Percentiles rank a stretch among this genome's conserved stretches.
Evolutionary conservation across 2,113 vertebrate genomes (phyloP).

Genomic region (Nothobranchius furzeri): DNA sequence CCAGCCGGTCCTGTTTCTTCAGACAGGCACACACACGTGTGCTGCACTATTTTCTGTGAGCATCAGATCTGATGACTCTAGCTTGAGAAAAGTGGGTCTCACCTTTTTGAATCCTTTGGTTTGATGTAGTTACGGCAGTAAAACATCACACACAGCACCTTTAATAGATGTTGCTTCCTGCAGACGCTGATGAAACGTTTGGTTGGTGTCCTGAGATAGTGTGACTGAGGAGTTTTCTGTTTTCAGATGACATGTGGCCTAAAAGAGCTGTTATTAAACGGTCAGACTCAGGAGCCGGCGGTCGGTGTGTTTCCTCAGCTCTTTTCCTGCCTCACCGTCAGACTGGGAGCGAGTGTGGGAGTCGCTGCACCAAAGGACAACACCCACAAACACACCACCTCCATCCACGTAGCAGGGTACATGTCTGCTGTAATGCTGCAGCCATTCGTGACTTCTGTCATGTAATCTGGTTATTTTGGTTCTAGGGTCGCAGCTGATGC

Average conservation of each 20-base stretch:
- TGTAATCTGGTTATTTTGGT: neutral
- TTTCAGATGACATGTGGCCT: constrained; percentile 89
- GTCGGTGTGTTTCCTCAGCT: constrained; percentile 81
- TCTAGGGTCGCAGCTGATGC: constrained; percentile 84
- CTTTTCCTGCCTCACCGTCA: constrained; percentile 84
- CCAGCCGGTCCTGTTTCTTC: no score
- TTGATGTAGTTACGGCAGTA: no score
- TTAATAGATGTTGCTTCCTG: no score
- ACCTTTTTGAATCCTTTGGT: no score
- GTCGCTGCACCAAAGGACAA: constrained; percentile 82
- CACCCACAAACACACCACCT: constrained; percentile 58
- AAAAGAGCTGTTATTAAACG: constrained; percentile 83
- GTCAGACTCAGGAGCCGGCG: constrained; percentile 79
- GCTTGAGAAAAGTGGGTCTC: no score
- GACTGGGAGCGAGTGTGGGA: constrained; percentile 86
- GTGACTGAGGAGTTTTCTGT: neutral
- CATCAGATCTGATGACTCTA: no score
- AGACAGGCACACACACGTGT: no score
- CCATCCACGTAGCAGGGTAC: constrained; percentile 87
- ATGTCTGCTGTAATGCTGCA: neutral
- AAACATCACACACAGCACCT: no score
- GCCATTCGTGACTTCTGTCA: neutral
- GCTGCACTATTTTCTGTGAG: no score
- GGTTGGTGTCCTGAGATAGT: neutral
- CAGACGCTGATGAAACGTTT: neutral